Conservation (phyloP, 2,888 invertebrate species). For the Tenodera sinensis region DNA sequence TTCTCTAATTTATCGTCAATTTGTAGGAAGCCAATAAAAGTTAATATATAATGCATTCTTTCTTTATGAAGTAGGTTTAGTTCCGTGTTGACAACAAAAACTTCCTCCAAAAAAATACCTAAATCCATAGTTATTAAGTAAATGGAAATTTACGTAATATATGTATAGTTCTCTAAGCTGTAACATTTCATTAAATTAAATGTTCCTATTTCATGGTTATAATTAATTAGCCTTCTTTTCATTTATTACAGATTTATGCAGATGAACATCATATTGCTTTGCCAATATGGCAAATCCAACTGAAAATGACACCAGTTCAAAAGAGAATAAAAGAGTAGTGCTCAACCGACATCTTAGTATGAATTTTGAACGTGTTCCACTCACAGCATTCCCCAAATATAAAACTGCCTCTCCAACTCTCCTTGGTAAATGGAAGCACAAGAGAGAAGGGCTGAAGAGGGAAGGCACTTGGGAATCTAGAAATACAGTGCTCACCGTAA, state of each 20-base stretch:
- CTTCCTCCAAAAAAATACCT: too few relatives aligned
- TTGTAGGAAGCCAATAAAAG: too few relatives aligned
- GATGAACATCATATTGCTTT: neutral
- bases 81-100: too few relatives aligned
- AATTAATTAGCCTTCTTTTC: neutral
- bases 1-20: too few relatives aligned
- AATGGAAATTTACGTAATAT: too few relatives aligned
- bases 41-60: too few relatives aligned
- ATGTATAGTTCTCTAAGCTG: too few relatives aligned
- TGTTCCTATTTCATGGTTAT: neutral
- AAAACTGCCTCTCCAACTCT: conserved; percentile 23
- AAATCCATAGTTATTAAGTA: too few relatives aligned
- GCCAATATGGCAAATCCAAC: neutral
- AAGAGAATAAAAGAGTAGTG: conserved; percentile 37
- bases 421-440: neutral
- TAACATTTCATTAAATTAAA: too few relatives aligned
- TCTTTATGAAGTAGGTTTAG: too few relatives aligned
- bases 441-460: neutral
- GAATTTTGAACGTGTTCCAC: conserved; percentile 40
- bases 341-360: conserved; percentile 48
- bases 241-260: neutral
- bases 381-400: conserved; percentile 28
- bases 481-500: neutral
- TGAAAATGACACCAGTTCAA: neutral
- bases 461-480: neutral